A percentile compares a stretch with the other conserved stretches of the same genome.
Conservation (phyloP, 1,140 invertebrate species). For the Pseudomyrmex pallidus region DNA sequence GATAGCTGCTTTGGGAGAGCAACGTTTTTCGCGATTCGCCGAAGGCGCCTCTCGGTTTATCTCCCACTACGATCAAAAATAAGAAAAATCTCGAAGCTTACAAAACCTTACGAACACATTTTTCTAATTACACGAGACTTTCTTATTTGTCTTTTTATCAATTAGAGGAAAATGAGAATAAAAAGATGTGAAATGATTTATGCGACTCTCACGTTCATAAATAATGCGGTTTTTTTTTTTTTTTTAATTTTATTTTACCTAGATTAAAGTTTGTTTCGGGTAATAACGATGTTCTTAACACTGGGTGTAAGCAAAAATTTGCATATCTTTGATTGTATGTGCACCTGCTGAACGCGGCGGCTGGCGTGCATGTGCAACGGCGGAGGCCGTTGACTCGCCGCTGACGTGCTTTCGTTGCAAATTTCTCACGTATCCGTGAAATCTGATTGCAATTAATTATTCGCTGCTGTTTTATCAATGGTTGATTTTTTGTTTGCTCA, state of each 20-base stretch:
- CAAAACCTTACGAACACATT: background rate
- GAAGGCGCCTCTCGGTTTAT: background rate
- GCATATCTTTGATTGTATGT: slow-evolving; percentile 10
- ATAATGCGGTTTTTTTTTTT: too few relatives aligned
- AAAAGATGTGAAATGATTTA: too few relatives aligned
- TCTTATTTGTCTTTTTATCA: background rate
- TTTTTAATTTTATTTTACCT: too few relatives aligned
- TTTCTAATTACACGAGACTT: background rate
- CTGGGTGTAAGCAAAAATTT: background rate
- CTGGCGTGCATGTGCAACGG: slow-evolving; percentile 3
- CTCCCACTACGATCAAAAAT: background rate
- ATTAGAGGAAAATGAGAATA: background rate
- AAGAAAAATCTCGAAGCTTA: background rate
- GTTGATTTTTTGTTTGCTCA: background rate
- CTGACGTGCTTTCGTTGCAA: slow-evolving; percentile 14
- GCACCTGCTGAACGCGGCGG: slow-evolving; percentile 24
- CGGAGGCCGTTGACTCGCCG: slow-evolving; percentile 30
- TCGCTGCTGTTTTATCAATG: background rate
- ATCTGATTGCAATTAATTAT: slow-evolving; percentile 14
- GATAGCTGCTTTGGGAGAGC: slow-evolving; percentile 2
- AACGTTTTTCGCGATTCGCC: background rate
- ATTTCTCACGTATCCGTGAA: slow-evolving; percentile 37
- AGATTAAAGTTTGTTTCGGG: background rate
- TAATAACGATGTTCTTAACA: background rate
- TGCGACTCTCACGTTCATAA: too few relatives aligned